phyloP scores from a whole-genome alignment of 2,888 invertebrate genomes.

The Griposia aprilina region DNA sequence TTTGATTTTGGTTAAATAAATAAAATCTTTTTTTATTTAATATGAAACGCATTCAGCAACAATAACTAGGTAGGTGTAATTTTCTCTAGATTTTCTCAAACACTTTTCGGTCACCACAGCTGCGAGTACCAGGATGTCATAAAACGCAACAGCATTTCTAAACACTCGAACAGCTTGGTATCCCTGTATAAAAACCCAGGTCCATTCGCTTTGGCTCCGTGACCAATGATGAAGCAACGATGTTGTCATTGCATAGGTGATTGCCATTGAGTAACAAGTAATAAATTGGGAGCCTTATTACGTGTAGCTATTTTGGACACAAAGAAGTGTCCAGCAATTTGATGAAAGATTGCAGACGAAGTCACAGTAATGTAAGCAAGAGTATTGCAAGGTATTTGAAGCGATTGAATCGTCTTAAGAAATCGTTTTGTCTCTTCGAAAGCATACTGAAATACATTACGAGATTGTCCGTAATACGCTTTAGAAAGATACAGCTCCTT shows the following conservation, averaged over 20 bases:
- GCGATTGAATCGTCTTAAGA: conserved; percentile 17
- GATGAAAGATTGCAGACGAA: conserved; percentile 49
- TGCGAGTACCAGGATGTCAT: conserved; percentile 39
- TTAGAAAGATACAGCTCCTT: background rate
- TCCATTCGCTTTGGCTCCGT: conserved; percentile 36
- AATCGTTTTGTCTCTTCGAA: conserved; percentile 21
- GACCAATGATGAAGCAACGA: conserved; percentile 48
- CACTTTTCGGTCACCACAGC: background rate
- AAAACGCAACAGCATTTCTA: conserved; percentile 21
- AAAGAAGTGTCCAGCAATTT: conserved; percentile 49
- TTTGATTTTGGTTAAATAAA: no score
- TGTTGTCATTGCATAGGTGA: conserved; percentile 50
- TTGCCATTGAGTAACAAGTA: conserved; percentile 55
- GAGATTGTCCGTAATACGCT: background rate
- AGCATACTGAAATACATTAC: conserved; percentile 2
- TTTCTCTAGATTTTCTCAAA: conserved; percentile 1
- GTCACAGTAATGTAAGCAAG: conserved; percentile 22
- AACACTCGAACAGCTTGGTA: conserved; percentile 1
- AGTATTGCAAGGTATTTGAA: conserved; percentile 34
- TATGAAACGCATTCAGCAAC: background rate
- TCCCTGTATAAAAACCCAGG: conserved; percentile 40
- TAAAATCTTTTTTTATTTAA: background rate
- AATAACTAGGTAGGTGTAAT: background rate
- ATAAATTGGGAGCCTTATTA: conserved; percentile 53
- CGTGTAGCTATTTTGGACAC: conserved; percentile 38